Evolutionary conservation across 2,888 invertebrate genomes (phyloP), one percentile per base, ranked within the genome.

Genomic region (Tetragonisca angustula): DNA sequence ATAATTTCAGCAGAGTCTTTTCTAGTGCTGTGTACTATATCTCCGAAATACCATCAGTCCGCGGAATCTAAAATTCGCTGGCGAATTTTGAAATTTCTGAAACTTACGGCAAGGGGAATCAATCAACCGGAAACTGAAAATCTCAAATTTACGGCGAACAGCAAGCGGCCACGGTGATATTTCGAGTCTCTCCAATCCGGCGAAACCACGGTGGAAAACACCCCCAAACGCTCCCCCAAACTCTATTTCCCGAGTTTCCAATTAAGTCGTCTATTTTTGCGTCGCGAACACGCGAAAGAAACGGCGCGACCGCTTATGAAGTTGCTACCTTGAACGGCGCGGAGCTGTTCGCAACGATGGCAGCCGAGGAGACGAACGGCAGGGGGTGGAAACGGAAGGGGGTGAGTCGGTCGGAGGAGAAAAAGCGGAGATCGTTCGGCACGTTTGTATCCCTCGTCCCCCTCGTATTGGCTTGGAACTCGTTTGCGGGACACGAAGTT

Each of bases 401-500:
- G 27, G 75, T 24, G 50, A n/a, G 54, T 52, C 13, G 70, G 9
- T 36, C 36, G 36, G 36, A 36, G 36, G 59, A 67, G 67, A 78
- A 76, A 79, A 86, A 61, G 74, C 36, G 54, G 54, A 73, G 70
- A 75, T 71, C 59, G 78, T 72, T 85, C 81, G 62, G 78, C 81
- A 76, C 85, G 85, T 82, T 84, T 82, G 85, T 78, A 56, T 77
- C 73, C 56, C 69, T 50, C 54, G 50, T 19, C 71, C 62, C 75
- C n/a, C 71, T 62, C 75, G 84, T 74, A 86, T 85, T 86, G 86
- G 86, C 85, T 82, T 27, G 79, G 71, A 83, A 83, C 85, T 85
- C 85, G 86, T 85, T 86, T 86, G 79, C 81, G 79, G 74, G 76
- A 81, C 86, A 77, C 86, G 83, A 83, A 87, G 83, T 86, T 84